phyloP scores from a whole-genome alignment of 2,113 vertebrate species.

The Pedionomus torquatus region DNA sequence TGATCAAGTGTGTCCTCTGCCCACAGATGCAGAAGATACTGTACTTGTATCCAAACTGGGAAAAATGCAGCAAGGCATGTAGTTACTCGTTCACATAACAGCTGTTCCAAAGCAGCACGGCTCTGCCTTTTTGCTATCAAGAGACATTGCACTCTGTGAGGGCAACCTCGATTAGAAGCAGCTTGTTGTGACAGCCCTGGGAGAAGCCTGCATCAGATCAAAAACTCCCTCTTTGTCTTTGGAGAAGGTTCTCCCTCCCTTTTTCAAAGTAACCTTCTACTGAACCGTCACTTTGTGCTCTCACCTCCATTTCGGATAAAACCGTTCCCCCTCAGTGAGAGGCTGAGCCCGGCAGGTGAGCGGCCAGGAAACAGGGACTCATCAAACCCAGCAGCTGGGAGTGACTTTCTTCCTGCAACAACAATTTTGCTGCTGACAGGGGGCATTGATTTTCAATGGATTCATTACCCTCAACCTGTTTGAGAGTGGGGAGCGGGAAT shows the following conservation, averaged over 20 bases:
- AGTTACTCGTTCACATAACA: not conserved
- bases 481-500: constrained; percentile 9
- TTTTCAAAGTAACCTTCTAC: not conserved
- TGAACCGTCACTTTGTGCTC: not conserved
- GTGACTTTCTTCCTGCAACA: constrained; percentile 29
- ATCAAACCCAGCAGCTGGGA: not conserved
- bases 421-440: constrained; percentile 8
- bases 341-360: not conserved
- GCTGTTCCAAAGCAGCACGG: not conserved
- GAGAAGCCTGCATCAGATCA: not conserved
- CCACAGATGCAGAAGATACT: not conserved
- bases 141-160: not conserved
- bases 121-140: not conserved
- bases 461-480: not conserved
- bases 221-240: not conserved
- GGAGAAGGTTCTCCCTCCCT: not conserved
- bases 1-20: not conserved
- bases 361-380: not conserved
- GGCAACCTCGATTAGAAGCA: not conserved
- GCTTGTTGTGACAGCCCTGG: constrained; percentile 6
- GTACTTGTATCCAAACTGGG: not conserved
- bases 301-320: not conserved
- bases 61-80: not conserved
- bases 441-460: constrained; percentile 49
- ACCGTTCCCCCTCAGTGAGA: not conserved